A percentile compares a stretch with the other conserved stretches of the same genome.
phyloP scores from a whole-genome alignment of 2,113 vertebrate genomes.

The Hypanus sabinus region DNA sequence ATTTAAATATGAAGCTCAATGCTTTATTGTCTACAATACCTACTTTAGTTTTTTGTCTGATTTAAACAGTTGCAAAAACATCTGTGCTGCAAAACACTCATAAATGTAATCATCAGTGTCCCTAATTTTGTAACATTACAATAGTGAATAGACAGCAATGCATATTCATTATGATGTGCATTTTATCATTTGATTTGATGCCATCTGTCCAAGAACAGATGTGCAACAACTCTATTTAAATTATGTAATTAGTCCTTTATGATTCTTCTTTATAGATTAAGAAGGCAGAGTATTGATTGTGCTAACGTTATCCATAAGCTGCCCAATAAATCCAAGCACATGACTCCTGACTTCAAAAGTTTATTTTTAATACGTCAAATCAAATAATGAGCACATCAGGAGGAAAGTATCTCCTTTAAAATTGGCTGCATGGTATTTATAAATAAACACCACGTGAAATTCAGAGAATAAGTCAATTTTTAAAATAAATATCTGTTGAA shows the following conservation, averaged over 20 bases:
- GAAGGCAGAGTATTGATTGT: background rate
- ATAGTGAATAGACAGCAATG: background rate
- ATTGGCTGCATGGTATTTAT: background rate
- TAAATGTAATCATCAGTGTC: background rate
- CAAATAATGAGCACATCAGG: background rate
- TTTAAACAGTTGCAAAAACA: background rate
- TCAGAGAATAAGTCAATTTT: background rate
- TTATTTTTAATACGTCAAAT: background rate
- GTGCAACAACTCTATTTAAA: constrained; percentile 8
- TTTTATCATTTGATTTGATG: constrained; percentile 29
- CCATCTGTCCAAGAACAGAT: constrained; percentile 23
- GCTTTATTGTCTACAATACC: background rate
- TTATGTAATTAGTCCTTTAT: constrained; percentile 12
- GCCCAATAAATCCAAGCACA: background rate
- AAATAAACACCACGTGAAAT: background rate
- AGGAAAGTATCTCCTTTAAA: background rate
- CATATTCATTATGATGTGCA: background rate
- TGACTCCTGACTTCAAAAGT: background rate
- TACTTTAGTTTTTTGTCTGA: background rate
- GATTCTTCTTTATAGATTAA: background rate
- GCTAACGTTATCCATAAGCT: background rate
- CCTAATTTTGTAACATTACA: background rate
- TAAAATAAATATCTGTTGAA: background rate
- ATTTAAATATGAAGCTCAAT: background rate
- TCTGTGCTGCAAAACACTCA: background rate